Evolutionary conservation across 2,888 invertebrate species (phyloP).

Genomic region (Ophion obscuratus): DNA sequence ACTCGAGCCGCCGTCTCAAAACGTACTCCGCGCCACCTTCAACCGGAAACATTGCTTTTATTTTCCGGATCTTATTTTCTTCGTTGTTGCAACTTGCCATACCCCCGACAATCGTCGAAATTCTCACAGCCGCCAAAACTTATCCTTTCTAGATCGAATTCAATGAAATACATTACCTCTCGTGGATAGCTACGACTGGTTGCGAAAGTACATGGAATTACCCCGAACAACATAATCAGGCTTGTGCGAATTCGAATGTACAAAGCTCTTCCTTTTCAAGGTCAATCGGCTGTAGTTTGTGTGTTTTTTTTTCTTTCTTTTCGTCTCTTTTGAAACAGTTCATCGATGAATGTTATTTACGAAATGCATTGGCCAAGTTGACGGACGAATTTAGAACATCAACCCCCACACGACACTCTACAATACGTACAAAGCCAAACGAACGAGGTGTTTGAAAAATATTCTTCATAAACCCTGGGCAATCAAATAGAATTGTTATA

Average conservation of each 20-base stretch:
- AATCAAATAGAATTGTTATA: slow-evolving; percentile 64
- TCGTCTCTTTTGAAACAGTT: not conserved
- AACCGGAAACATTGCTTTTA: not conserved
- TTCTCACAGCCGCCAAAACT: slow-evolving; percentile 31
- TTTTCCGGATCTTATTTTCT: not conserved
- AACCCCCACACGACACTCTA: not conserved
- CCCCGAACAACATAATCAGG: not conserved
- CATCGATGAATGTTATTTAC: not conserved
- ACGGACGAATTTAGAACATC: not conserved
- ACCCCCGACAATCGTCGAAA: slow-evolving; percentile 40
- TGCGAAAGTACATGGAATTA: not conserved
- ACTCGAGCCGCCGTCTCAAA: no score
- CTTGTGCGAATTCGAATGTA: not conserved
- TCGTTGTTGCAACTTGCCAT: slow-evolving; percentile 22
- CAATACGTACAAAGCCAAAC: slow-evolving; percentile 13
- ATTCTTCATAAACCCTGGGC: slow-evolving; percentile 75
- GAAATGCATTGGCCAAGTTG: not conserved
- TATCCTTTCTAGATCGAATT: slow-evolving; percentile 1
- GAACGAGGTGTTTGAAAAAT: slow-evolving; percentile 4
- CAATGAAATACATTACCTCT: not conserved
- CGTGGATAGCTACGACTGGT: not conserved
- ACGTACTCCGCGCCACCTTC: no score
- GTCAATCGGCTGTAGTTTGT: not conserved
- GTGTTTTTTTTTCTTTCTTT: not conserved
- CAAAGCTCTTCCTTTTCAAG: not conserved